Evolutionary conservation across 1,140 invertebrate species (phyloP).

Genomic region (Mactra quadrangularis): DNA sequence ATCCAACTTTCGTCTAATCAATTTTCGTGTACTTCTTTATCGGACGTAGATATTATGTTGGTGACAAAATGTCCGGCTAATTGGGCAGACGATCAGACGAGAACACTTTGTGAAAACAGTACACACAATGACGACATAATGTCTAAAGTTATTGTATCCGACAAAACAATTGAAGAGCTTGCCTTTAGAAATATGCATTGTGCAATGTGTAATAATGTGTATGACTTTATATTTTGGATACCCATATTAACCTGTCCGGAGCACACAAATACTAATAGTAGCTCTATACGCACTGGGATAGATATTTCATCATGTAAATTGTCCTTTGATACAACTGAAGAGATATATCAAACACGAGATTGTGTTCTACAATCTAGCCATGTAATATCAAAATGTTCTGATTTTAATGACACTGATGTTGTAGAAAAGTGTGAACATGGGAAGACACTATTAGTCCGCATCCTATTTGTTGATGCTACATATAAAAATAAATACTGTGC

Average conservation of each 20-base stretch:
- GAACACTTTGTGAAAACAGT: background rate
- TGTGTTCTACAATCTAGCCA: background rate
- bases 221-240: constrained; percentile 14
- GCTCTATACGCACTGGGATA: background rate
- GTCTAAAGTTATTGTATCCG: background rate
- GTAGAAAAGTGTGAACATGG: constrained; percentile 3
- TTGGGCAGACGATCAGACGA: constrained; percentile 5
- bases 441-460: background rate
- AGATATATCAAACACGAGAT: background rate
- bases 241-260: constrained; percentile 9
- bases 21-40: background rate
- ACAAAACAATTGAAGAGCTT: background rate
- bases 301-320: background rate
- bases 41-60: constrained; percentile 2
- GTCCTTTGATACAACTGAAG: background rate
- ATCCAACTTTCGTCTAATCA: background rate
- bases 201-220: constrained; percentile 12
- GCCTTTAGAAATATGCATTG: constrained; percentile 37
- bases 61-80: constrained; percentile 16
- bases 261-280: background rate
- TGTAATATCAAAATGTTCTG: constrained; percentile 3
- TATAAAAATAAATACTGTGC: constrained; percentile 14
- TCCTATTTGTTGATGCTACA: background rate
- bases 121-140: background rate
- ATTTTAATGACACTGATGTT: background rate